Conservation (phyloP, 2,113 vertebrate species). For the Miniopterus natalensis region DNA sequence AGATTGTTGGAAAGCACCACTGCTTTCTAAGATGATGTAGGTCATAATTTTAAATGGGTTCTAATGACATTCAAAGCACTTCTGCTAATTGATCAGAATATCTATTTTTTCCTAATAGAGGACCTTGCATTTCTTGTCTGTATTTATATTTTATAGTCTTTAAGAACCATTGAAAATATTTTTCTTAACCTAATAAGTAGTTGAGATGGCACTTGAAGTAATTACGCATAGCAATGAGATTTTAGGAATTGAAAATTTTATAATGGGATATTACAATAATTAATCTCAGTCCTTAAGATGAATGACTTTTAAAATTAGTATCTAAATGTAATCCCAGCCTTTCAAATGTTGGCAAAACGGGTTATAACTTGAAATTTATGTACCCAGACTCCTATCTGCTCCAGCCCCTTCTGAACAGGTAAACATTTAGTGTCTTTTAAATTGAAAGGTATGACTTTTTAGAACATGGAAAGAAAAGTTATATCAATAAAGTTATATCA, state of each 20-base stretch:
- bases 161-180: constrained; percentile 59
- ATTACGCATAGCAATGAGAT: constrained; percentile 54
- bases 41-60: constrained; percentile 17
- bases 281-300: constrained; percentile 56
- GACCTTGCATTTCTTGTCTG: constrained; percentile 4
- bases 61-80: constrained; percentile 48
- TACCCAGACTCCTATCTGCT: neutral
- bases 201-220: constrained; percentile 63
- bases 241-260: constrained; percentile 54
- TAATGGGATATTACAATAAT: constrained; percentile 47
- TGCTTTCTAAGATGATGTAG: neutral
- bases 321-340: constrained; percentile 1
- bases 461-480: constrained; percentile 34
- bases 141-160: constrained; percentile 59
- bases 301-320: constrained; percentile 11
- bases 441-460: constrained; percentile 30
- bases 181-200: constrained; percentile 64
- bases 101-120: constrained; percentile 38
- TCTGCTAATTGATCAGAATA: constrained; percentile 62
- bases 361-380: constrained; percentile 1
- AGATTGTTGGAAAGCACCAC: constrained; percentile 18
- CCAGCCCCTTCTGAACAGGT: neutral
- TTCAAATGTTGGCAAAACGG: neutral
- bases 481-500: neutral
- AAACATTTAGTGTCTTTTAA: constrained; percentile 45